These are phyloP conservation scores for Pelochelys cantorii DNA, from an alignment of 2,797 vertebrate genomes.

Conservation along the genomic window DNA sequence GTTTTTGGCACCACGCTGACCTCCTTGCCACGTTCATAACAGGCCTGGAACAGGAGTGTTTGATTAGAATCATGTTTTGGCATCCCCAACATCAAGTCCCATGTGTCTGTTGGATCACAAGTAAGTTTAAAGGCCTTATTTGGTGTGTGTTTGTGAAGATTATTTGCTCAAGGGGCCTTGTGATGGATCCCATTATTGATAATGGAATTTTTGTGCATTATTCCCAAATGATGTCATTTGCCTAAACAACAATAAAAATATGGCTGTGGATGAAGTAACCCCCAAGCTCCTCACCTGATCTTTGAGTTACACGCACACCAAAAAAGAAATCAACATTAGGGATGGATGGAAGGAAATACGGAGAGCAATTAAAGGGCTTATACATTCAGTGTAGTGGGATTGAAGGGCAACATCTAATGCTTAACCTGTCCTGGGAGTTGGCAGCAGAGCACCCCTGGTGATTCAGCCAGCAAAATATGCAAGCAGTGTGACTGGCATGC, in stretches of 20 bases:
- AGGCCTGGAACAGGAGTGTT: slow-evolving; percentile 84
- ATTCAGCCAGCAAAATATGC: slow-evolving; percentile 10
- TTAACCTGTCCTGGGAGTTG: neutral
- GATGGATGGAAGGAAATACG: neutral
- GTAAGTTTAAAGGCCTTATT: neutral
- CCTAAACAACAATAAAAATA: neutral
- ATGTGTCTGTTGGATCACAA: neutral
- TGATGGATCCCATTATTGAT: neutral
- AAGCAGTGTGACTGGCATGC: neutral
- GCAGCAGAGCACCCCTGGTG: neutral
- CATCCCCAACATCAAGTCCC: neutral
- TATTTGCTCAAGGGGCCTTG: neutral
- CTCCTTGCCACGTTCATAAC: slow-evolving; percentile 97
- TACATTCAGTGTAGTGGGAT: neutral
- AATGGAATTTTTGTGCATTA: neutral
- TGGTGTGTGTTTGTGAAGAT: neutral
- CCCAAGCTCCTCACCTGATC: neutral
- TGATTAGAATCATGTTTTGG: neutral
- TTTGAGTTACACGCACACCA: neutral
- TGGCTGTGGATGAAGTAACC: neutral
- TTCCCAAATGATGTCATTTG: neutral
- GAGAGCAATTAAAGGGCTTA: neutral
- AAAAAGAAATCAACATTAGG: slow-evolving; percentile 13
- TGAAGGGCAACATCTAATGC: neutral
- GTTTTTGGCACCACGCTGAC: slow-evolving; percentile 98